Conservation (phyloP, 2,113 vertebrate species). For the Trematomus loennbergii region DNA sequence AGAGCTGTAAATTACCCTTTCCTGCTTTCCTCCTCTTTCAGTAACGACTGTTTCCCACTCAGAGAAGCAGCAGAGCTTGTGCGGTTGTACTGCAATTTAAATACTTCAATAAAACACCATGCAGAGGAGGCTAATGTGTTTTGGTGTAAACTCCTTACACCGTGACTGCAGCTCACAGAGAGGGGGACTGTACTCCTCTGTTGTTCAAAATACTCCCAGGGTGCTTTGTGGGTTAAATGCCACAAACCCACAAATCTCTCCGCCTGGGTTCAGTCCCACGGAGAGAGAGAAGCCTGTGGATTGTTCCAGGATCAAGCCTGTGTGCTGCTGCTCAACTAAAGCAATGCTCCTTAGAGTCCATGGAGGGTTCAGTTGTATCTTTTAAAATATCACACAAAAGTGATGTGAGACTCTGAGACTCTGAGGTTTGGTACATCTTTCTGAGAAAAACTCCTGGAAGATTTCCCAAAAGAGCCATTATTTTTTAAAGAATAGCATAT, state of each 20-base stretch:
- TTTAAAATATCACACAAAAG: not conserved
- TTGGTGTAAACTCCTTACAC: slow-evolving; percentile 54
- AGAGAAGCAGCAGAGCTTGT: not conserved
- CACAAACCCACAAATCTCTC: slow-evolving; percentile 73
- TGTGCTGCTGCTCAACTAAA: slow-evolving; percentile 46
- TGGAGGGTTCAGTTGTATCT: slow-evolving; percentile 1
- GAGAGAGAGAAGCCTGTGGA: slow-evolving; percentile 20
- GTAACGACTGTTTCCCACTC: not conserved
- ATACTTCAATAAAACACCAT: slow-evolving; percentile 34
- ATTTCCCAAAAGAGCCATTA: no score
- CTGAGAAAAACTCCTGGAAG: no score
- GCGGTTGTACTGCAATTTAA: slow-evolving; percentile 11
- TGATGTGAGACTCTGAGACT: slow-evolving; percentile 10
- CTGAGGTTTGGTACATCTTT: no score
- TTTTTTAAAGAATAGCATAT: no score
- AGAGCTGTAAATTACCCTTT: no score
- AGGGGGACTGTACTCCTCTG: slow-evolving; percentile 52
- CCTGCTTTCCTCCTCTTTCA: not conserved
- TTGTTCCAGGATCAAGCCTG: slow-evolving; percentile 46
- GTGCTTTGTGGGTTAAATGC: slow-evolving; percentile 74
- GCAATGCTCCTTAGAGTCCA: slow-evolving; percentile 37
- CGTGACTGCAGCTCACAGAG: slow-evolving; percentile 49
- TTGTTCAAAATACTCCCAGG: slow-evolving; percentile 65
- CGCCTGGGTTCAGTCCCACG: slow-evolving; percentile 55
- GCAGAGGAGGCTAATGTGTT: slow-evolving; percentile 48